Evolutionary conservation across 2,888 invertebrate species (phyloP), one percentile per base, ranked within the genome.

Genomic region (Graphium colonna): DNA sequence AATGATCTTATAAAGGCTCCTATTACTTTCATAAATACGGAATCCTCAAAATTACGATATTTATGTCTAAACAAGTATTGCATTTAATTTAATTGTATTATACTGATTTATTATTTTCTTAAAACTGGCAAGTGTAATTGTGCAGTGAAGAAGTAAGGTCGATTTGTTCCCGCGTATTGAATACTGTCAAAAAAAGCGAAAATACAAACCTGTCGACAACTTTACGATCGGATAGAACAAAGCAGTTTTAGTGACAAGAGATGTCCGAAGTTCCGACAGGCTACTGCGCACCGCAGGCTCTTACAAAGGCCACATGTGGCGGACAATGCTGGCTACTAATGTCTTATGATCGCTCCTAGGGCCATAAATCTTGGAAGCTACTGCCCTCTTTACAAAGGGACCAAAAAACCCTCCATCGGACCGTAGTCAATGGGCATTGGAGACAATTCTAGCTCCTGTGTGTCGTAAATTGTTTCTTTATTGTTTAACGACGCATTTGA

Each of bases 311-410:
- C 77, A 70, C 88, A 83, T 78, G 80, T 69, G 64, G 84, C 58
- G 84, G 72, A 88, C 85, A 88, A 87, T 75, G 70, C 64, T 56
- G 49, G 60, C 69, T 85, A 82, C 88, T 89, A 87, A 89, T 89
- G 87, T 72, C 74, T 79, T 80, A 87, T 89, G 88, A 89, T 89
- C 85, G 77, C 64, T 74, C 67, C 70, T 75, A 67, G 64, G 68
- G 75, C 74, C 87, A 84, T 89, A 89, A 89, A 89, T 89, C 86
- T 82, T 69, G 21, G 0, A 39, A 4, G 39, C 31, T 38, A 42
- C 26, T 39, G 44, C 40, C 21, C 53, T 58, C 49, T 74, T 73
- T 75, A 68, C 74, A 69, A 73, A 58, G 68, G 10, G 13, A 18
- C 5, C 28, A 44, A 45, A 54, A 53, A 54, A 54, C 8, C 1